Evolutionary conservation across 2,113 vertebrate species (phyloP), one percentile per base, ranked within the genome.

Genomic region (Stictonetta naevosa): DNA sequence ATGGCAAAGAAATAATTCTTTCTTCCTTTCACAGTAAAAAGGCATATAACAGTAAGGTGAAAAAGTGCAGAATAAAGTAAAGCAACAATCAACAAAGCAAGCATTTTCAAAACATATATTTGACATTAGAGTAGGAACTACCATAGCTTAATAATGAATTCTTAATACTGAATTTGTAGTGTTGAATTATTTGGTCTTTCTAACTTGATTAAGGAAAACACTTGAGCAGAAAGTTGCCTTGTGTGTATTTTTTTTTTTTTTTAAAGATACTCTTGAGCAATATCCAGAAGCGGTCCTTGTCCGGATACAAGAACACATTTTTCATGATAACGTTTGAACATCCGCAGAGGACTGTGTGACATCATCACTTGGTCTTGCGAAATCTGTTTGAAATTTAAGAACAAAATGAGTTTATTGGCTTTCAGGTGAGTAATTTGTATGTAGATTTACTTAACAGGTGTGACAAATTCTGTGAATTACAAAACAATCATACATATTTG

Each of bases 251-350:
- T 48, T 22, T 48, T 55, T 34, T 25, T 50, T 50, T 67, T 64
- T 5, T 7, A 98, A 98, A 98, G 98, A 99, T 99, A 99, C 99
- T 98, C 97, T 85, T 97, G 98, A 84, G 98, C 98, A 48, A 99
- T 99, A 72, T 98, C 98, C 28, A 96, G 96, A 75, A 99, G 96
- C 0, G 99, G 99, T 19, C 99, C 99, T 95, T 99, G 99, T 77
- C 99, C 99, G 6, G 98, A 99, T 4, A 99, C 98, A 66, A 99
- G 96, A 7, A 99, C 98, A 79, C 98, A 98, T 92, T 99, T 99
- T n/a, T 99, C 96, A 67, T 99, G 99, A 16, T 98, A 99, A 58
- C 81, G 97, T 76, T 93, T 98, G 95, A 99, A 98, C 97, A 98
- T 98, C 56, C 86, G 96, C 93, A 99, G 95, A 85, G 99, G 99